A percentile compares a stretch with the other conserved stretches of the same genome.
Evolutionary conservation across 2,888 invertebrate genomes (phyloP).

Genomic region (Rhimphoctona megacephalus): DNA sequence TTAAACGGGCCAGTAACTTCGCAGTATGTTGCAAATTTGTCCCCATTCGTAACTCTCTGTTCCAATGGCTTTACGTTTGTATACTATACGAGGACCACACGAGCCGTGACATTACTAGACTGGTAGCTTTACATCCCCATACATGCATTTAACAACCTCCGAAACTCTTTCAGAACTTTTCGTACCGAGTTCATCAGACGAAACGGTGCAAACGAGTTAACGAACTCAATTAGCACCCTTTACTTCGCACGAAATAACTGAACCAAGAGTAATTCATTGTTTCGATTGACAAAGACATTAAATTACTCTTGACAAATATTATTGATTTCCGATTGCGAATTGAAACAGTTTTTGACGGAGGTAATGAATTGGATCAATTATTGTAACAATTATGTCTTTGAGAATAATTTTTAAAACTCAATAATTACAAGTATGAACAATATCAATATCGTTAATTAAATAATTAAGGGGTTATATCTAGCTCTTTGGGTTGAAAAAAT

Average conservation of each 20-base stretch:
- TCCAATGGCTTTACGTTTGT: constrained; percentile 24
- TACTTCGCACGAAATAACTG: background rate
- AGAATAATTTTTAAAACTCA: no score
- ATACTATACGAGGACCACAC: constrained; percentile 32
- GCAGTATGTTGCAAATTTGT: constrained; percentile 38
- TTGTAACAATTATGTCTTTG: no score
- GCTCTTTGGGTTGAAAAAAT: no score
- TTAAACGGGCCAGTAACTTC: constrained; percentile 35
- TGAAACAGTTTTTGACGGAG: background rate
- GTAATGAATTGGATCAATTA: background rate
- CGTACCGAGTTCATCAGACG: constrained; percentile 7
- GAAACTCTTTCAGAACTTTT: constrained; percentile 22
- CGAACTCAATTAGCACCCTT: constrained; percentile 3
- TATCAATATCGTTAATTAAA: no score
- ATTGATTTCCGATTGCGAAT: background rate
- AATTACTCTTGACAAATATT: background rate
- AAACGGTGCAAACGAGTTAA: constrained; percentile 23
- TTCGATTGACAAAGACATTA: background rate
- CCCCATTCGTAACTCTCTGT: constrained; percentile 37
- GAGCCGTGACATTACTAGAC: constrained; percentile 64
- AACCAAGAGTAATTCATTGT: background rate
- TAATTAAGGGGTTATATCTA: no score
- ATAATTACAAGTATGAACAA: no score
- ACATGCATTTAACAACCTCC: constrained; percentile 10
- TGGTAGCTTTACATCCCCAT: background rate